These are phyloP conservation scores for Bombyx mandarina DNA, from an alignment of 1,140 invertebrate species.

Conservation along the genomic window DNA sequence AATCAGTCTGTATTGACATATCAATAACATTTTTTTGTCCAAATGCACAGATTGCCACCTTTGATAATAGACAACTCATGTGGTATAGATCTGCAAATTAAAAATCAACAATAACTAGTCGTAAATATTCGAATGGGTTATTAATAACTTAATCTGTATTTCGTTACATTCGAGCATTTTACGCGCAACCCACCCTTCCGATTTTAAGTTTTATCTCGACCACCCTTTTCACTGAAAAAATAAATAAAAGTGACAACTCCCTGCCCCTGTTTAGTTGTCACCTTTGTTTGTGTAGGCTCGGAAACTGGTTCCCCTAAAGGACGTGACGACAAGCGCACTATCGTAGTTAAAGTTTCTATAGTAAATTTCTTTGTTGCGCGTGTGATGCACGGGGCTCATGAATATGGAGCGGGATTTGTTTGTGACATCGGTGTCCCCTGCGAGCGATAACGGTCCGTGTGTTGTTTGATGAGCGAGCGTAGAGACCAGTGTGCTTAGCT, in stretches of 20 bases:
- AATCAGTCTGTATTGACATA: too few species aligned
- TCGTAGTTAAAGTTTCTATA: slow-evolving; percentile 4
- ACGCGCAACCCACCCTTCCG: neutral
- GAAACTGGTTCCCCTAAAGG: slow-evolving; percentile 15
- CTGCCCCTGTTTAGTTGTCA: slow-evolving; percentile 1
- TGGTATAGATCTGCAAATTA: too few species aligned
- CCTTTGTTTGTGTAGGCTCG: slow-evolving; percentile 10
- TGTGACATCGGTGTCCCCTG: slow-evolving; percentile 24
- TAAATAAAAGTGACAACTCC: slow-evolving; percentile 5
- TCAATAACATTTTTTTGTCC: too few species aligned
- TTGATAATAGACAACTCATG: too few species aligned
- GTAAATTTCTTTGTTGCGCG: slow-evolving; percentile 13
- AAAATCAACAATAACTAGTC: too few species aligned
- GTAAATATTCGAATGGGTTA: too few species aligned
- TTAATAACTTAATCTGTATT: too few species aligned
- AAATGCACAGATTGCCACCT: too few species aligned
- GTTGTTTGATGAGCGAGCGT: slow-evolving; percentile 13
- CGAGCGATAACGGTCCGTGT: slow-evolving; percentile 26
- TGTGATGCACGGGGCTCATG: slow-evolving; percentile 19
- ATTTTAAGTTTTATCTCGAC: slow-evolving; percentile 1
- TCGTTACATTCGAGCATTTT: too few species aligned
- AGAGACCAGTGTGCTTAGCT: slow-evolving; percentile 17
- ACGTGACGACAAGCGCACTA: slow-evolving; percentile 13
- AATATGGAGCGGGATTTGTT: slow-evolving; percentile 32
- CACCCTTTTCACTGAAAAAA: slow-evolving; percentile 5